Conservation (phyloP, 2,888 invertebrate species). For the Ophion obscuratus region DNA sequence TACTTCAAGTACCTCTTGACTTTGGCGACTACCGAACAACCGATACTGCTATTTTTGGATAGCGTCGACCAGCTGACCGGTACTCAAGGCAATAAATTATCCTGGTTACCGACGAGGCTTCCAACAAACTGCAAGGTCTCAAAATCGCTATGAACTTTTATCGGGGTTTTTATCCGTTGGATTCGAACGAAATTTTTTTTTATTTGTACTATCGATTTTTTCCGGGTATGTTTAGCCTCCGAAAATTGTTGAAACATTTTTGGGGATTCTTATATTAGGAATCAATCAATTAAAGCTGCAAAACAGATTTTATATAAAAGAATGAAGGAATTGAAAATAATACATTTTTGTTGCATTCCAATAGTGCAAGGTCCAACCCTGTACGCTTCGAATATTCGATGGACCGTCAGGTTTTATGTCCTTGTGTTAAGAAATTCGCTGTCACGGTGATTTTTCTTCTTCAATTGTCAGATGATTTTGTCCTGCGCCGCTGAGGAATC, state of each 20-base stretch:
- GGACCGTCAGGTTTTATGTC: too few species aligned
- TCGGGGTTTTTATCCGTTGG: background rate
- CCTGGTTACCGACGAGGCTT: slow-evolving; percentile 97
- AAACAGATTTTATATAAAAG: background rate
- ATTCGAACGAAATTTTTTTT: background rate
- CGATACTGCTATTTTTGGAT: slow-evolving; percentile 95
- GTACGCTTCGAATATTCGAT: background rate
- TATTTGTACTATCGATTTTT: background rate
- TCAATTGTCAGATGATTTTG: slow-evolving; percentile 91
- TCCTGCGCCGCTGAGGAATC: slow-evolving; percentile 95
- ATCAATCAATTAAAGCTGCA: background rate
- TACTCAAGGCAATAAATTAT: slow-evolving; percentile 96
- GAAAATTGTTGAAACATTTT: too few species aligned
- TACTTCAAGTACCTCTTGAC: slow-evolving; percentile 97
- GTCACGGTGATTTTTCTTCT: background rate
- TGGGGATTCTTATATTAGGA: too few species aligned
- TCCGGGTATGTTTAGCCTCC: too few species aligned
- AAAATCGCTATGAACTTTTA: background rate
- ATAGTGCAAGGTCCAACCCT: background rate
- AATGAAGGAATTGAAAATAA: background rate
- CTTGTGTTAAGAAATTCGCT: background rate
- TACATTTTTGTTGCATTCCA: background rate
- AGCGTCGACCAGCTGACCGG: slow-evolving; percentile 98
- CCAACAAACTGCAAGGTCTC: slow-evolving; percentile 94
- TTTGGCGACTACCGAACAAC: slow-evolving; percentile 92